Percentiles rank a stretch among this genome's conserved stretches.
phyloP scores from a whole-genome alignment of 2,113 vertebrate species.

The Odocoileus virginianus region DNA sequence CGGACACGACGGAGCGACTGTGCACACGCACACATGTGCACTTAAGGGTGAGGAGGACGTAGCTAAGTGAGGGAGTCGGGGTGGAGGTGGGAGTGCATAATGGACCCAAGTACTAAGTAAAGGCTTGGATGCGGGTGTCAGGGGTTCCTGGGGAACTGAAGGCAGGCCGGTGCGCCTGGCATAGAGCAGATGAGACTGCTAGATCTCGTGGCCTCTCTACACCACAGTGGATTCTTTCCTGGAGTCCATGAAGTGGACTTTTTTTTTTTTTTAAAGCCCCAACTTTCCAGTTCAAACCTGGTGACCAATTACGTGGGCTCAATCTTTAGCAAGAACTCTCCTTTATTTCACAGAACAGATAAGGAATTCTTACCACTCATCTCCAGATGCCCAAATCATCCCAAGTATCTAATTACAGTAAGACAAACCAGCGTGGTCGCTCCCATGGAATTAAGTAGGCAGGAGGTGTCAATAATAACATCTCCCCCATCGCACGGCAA shows the following conservation, averaged over 20 bases:
- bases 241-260: background rate
- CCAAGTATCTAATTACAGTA: background rate
- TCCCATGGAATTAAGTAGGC: background rate
- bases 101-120: background rate
- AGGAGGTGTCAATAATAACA: constrained; percentile 28
- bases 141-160: background rate
- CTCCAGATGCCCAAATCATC: background rate
- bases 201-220: background rate
- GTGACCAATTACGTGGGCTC: background rate
- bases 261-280: background rate
- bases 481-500: background rate
- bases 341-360: background rate
- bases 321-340: background rate
- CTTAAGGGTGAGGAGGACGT: background rate
- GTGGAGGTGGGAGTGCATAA: background rate
- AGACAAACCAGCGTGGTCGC: constrained; percentile 27
- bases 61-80: background rate
- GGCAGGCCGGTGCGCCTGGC: background rate
- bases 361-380: background rate
- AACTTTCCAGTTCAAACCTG: background rate
- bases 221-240: background rate
- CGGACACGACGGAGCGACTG: background rate
- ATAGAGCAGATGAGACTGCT: background rate
- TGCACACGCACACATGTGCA: accelerated
- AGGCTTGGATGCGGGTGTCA: background rate